Conservation (phyloP, 2,888 invertebrate species). For the Cylindroiulus punctatus region DNA sequence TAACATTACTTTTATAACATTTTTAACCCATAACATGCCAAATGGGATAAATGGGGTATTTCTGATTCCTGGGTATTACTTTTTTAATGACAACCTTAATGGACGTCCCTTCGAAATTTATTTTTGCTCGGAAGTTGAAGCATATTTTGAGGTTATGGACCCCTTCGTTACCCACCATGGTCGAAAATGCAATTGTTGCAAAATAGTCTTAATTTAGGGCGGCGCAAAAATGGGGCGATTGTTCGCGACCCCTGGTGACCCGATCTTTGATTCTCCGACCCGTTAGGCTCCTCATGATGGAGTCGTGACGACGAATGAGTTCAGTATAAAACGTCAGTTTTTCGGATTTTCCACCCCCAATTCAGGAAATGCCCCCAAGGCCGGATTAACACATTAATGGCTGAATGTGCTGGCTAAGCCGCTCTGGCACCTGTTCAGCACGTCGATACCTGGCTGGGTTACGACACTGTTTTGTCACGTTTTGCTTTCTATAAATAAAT, state of each 20-base stretch:
- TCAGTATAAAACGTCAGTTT: not conserved
- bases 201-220: too few species aligned
- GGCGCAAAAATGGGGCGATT: not conserved
- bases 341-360: not conserved
- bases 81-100: too few species aligned
- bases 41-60: too few species aligned
- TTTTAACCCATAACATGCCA: too few species aligned
- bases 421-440: not conserved
- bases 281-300: not conserved
- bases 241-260: not conserved
- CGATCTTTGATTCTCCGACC: not conserved
- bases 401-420: not conserved
- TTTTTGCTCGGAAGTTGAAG: too few species aligned
- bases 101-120: too few species aligned
- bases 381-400: not conserved
- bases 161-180: not conserved
- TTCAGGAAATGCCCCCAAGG: not conserved
- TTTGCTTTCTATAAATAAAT: not conserved
- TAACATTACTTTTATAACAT: too few species aligned
- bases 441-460: not conserved
- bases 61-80: too few species aligned
- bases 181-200: too few species aligned
- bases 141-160: not conserved
- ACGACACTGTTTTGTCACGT: not conserved
- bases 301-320: constrained; percentile 9